Conservation (phyloP, 2,113 vertebrate species). For the Odobenus rosmarus region DNA sequence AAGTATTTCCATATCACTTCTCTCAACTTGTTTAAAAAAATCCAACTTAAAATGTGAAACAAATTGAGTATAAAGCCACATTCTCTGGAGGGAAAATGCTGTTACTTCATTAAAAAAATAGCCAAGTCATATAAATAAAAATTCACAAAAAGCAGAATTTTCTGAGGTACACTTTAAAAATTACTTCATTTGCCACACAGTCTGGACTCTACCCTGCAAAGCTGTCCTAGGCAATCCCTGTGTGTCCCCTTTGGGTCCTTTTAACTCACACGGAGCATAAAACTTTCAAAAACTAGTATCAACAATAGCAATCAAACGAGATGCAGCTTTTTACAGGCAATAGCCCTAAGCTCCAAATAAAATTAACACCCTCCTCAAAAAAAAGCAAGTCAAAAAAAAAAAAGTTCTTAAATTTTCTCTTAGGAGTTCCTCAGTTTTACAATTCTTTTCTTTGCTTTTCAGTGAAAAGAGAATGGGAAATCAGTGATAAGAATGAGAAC, state of each 20-base stretch:
- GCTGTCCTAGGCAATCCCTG: neutral
- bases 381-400: neutral
- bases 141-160: conserved; percentile 23
- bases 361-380: neutral
- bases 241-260: neutral
- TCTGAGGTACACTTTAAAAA: conserved; percentile 56
- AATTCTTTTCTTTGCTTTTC: neutral
- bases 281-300: conserved; percentile 6
- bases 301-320: neutral
- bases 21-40: neutral
- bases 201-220: neutral
- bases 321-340: neutral
- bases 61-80: conserved; percentile 16
- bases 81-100: conserved; percentile 20
- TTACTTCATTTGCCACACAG: neutral
- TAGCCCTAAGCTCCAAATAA: neutral
- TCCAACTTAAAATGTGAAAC: conserved; percentile 43
- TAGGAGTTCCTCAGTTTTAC: neutral
- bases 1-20: conserved; percentile 44
- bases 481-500: conserved; percentile 40
- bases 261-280: neutral
- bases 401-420: neutral
- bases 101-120: neutral
- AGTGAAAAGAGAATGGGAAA: conserved; percentile 21
- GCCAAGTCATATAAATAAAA: conserved; percentile 53